These are phyloP conservation scores for Andrena dorsata DNA, from an alignment of 2,888 invertebrate species.

Conservation along the genomic window DNA sequence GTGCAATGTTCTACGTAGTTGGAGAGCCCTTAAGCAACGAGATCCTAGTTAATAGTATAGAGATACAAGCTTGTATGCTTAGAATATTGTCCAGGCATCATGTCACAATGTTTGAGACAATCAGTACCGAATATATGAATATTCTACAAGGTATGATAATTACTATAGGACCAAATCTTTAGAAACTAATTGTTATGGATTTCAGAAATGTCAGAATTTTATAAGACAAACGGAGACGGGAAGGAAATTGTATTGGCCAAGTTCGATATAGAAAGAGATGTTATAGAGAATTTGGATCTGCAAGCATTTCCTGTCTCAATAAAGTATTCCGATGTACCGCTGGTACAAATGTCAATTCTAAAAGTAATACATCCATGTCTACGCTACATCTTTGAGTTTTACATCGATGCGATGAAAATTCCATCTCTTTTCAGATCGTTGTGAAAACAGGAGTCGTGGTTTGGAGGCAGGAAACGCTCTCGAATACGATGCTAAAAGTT, in stretches of 20 bases:
- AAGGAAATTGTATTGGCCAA: slow-evolving; percentile 60
- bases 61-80: slow-evolving; percentile 81
- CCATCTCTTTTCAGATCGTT: slow-evolving; percentile 64
- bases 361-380: slow-evolving; percentile 66
- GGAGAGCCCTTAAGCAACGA: slow-evolving; percentile 83
- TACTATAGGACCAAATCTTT: slow-evolving; percentile 3
- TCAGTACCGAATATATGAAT: slow-evolving; percentile 76
- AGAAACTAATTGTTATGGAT: slow-evolving; percentile 21
- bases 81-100: slow-evolving; percentile 78
- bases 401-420: not conserved
- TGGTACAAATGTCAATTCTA: slow-evolving; percentile 75
- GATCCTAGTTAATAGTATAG: slow-evolving; percentile 74
- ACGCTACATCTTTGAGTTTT: not conserved
- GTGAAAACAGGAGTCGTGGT: slow-evolving; percentile 73
- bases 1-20: slow-evolving; percentile 89
- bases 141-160: slow-evolving; percentile 76
- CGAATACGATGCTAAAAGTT: slow-evolving; percentile 70
- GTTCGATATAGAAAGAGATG: slow-evolving; percentile 72
- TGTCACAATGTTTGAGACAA: slow-evolving; percentile 73
- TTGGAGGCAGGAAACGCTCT: slow-evolving; percentile 75
- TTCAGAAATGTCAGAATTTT: slow-evolving; percentile 78
- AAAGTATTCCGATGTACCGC: slow-evolving; percentile 64
- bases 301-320: slow-evolving; percentile 74
- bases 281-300: slow-evolving; percentile 76
- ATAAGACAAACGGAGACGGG: slow-evolving; percentile 47